Conservation (phyloP, 1,140 invertebrate species). For the Drosophila melanica region DNA sequence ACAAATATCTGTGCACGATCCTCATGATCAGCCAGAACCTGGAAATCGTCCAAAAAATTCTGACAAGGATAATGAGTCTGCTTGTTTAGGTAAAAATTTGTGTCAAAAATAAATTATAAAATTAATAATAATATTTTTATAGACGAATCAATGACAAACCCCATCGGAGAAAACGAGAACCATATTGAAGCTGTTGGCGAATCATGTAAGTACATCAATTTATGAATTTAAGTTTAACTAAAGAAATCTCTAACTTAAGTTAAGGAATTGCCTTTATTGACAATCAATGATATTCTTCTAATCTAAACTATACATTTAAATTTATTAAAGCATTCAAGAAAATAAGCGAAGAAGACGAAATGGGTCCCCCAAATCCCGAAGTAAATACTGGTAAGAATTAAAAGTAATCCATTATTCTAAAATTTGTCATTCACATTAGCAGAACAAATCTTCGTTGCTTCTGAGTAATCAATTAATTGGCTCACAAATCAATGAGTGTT, state of each 20-base stretch:
- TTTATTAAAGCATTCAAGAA: neutral
- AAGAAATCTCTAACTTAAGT: no score
- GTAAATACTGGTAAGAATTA: conserved; percentile 68
- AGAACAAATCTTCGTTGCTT: conserved; percentile 65
- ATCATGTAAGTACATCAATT: neutral
- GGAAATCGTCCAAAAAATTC: neutral
- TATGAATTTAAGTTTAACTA: no score
- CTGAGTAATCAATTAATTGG: conserved; percentile 69
- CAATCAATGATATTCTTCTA: no score
- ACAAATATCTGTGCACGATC: neutral
- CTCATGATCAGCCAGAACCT: neutral
- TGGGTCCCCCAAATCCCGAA: conserved; percentile 13
- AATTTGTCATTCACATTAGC: conserved; percentile 70
- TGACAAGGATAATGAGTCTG: neutral
- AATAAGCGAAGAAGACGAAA: neutral
- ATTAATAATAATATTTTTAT: neutral
- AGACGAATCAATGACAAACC: neutral
- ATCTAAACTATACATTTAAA: no score
- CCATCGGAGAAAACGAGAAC: neutral
- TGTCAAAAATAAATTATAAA: no score
- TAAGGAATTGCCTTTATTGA: no score
- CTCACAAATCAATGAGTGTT: conserved; percentile 58
- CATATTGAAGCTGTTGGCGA: neutral
- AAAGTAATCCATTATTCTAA: conserved; percentile 42
- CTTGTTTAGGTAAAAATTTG: neutral